A percentile compares a stretch with the other conserved stretches of the same genome.
phyloP scores from a whole-genome alignment of 2,888 invertebrate genomes.

The Pyrgus malvae region DNA sequence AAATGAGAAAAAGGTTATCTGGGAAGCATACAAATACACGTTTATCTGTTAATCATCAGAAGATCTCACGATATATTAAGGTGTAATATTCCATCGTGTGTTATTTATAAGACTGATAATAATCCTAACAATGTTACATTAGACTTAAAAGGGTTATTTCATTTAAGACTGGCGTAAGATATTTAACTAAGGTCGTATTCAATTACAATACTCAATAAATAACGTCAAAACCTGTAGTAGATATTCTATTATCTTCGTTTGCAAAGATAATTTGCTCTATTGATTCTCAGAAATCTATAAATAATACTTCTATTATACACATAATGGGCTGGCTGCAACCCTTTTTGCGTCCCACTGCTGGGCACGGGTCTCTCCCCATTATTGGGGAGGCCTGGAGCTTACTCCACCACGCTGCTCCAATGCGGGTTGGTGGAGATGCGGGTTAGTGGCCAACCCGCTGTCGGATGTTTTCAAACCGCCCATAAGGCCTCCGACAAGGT shows the following conservation, averaged over 20 bases:
- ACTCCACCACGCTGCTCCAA: no score
- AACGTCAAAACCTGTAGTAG: neutral
- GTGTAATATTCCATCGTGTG: neutral
- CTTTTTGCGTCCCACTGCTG: no score
- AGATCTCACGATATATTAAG: neutral
- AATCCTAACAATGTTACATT: neutral
- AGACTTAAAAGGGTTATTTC: neutral
- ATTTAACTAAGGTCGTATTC: neutral
- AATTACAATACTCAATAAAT: slow-evolving; percentile 17
- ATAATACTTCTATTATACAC: neutral
- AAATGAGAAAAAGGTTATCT: no score
- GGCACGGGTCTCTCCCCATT: no score
- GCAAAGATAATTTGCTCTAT: neutral
- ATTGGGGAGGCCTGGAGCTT: no score
- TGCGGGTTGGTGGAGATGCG: no score
- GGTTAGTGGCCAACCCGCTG: no score
- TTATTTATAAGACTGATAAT: neutral
- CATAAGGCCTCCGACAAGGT: no score
- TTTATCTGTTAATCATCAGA: neutral
- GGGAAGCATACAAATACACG: neutral
- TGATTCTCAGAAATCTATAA: neutral
- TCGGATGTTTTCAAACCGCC: no score
- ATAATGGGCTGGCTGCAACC: no score
- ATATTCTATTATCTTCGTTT: slow-evolving; percentile 6
- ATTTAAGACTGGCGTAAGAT: neutral